These are phyloP conservation scores for Drosophila elegans DNA, from an alignment of 1,140 invertebrate species.

Conservation along the genomic window DNA sequence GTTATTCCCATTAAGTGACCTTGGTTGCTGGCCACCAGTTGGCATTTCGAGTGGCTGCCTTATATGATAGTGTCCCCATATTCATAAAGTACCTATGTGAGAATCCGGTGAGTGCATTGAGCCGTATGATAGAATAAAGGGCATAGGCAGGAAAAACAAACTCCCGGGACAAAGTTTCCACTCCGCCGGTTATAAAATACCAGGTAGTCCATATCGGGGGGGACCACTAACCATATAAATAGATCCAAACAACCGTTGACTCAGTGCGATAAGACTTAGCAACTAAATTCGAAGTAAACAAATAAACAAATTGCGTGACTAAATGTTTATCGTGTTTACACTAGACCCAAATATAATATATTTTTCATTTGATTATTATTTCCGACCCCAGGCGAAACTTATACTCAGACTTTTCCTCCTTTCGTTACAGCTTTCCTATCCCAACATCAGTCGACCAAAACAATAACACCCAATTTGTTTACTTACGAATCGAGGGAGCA, in stretches of 20 bases:
- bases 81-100: slow-evolving; percentile 23
- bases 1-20: not conserved
- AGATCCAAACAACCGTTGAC: slow-evolving; percentile 23
- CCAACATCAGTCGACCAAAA: slow-evolving; percentile 7
- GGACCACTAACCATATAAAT: slow-evolving; percentile 18
- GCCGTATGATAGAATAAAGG: slow-evolving; percentile 7
- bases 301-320: slow-evolving; percentile 19
- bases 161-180: slow-evolving; percentile 51
- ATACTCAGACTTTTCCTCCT: not conserved
- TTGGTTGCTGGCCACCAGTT: slow-evolving; percentile 1
- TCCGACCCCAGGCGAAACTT: not conserved
- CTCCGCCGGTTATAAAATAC: slow-evolving; percentile 31
- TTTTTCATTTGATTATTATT: not conserved
- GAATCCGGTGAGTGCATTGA: slow-evolving; percentile 19
- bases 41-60: slow-evolving; percentile 6
- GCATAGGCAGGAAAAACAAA: slow-evolving; percentile 17
- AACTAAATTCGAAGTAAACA: slow-evolving; percentile 40
- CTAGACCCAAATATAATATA: not conserved
- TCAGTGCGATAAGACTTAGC: slow-evolving; percentile 28
- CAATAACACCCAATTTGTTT: slow-evolving; percentile 23
- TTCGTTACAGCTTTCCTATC: slow-evolving; percentile 25
- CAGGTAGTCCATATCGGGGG: not conserved
- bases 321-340: slow-evolving; percentile 4
- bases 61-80: not conserved
- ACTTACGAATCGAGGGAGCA: slow-evolving; percentile 55